Evolutionary conservation across 2,797 vertebrate species (phyloP).

Genomic region (Pseudochromis fuscus): DNA sequence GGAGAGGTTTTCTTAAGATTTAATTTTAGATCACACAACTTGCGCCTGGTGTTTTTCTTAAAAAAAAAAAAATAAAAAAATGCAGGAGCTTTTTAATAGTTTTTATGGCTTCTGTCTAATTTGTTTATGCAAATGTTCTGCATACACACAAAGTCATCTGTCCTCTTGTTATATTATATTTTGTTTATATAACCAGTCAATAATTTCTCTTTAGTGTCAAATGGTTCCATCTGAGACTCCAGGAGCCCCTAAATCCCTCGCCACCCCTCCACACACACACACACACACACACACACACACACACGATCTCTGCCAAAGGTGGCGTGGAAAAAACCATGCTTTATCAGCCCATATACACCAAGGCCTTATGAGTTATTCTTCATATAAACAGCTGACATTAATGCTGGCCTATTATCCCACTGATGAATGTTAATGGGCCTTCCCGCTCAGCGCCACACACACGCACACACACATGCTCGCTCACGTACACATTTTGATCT

Average conservation of each 20-base stretch:
- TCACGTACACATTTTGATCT: constrained; percentile 49
- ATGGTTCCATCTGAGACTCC: constrained; percentile 30
- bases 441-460: constrained; percentile 50
- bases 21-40: constrained; percentile 13
- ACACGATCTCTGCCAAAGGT: constrained; percentile 29
- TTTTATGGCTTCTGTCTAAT: neutral
- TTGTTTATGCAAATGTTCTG: constrained; percentile 7
- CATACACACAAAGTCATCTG: constrained; percentile 4
- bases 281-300: constrained; percentile 14
- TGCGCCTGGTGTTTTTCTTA: neutral
- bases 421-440: constrained; percentile 78
- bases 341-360: constrained; percentile 66
- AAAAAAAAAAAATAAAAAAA: too few relatives aligned
- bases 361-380: constrained; percentile 75
- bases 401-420: constrained; percentile 70
- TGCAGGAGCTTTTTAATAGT: neutral
- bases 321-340: constrained; percentile 35
- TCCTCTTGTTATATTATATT: constrained; percentile 11
- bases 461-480: constrained; percentile 6
- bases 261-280: neutral
- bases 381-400: constrained; percentile 80
- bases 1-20: neutral
- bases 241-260: constrained; percentile 34
- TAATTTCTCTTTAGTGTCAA: constrained; percentile 61
- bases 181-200: constrained; percentile 54